A percentile compares a stretch with the other conserved stretches of the same genome.
These are phyloP conservation scores for Paedocypris micromegethes DNA, from an alignment of 2,797 vertebrate species.

Conservation along the genomic window DNA sequence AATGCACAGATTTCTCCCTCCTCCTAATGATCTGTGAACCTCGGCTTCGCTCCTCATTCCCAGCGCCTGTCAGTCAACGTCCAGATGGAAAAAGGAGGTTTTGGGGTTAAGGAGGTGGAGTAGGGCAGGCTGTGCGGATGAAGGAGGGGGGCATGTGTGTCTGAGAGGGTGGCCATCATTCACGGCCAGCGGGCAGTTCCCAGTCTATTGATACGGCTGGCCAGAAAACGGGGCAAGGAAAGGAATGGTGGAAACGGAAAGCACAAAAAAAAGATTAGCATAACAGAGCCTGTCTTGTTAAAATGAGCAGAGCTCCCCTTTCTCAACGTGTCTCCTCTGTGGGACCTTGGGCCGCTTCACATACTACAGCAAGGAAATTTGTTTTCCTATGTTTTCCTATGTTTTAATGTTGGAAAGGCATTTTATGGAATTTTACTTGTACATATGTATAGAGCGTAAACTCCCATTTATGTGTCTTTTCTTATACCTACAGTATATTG, in stretches of 20 bases:
- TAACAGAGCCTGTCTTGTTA: constrained; percentile 50
- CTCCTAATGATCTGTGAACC: constrained; percentile 58
- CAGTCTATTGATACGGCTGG: constrained; percentile 45
- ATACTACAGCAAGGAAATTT: background rate
- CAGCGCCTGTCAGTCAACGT: constrained; percentile 68
- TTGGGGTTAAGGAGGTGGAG: constrained; percentile 44
- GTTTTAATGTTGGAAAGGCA: no score
- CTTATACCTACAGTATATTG: no score
- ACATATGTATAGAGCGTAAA: no score
- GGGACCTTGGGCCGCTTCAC: constrained; percentile 42
- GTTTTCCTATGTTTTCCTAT: no score
- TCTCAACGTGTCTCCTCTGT: constrained; percentile 37
- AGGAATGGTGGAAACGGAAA: constrained; percentile 41
- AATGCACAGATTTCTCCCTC: constrained; percentile 36
- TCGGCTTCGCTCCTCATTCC: constrained; percentile 50
- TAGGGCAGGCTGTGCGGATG: constrained; percentile 29
- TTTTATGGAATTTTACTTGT: no score
- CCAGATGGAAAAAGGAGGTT: constrained; percentile 64
- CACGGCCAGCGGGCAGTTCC: constrained; percentile 41
- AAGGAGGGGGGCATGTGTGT: constrained; percentile 16
- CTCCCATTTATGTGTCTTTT: no score
- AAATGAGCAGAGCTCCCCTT: constrained; percentile 46
- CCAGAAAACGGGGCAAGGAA: constrained; percentile 27
- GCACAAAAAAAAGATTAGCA: constrained; percentile 43
- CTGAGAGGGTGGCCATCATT: constrained; percentile 40